These are phyloP conservation scores for Bombus ignitus DNA, from an alignment of 1,140 invertebrate genomes.

Conservation along the genomic window DNA sequence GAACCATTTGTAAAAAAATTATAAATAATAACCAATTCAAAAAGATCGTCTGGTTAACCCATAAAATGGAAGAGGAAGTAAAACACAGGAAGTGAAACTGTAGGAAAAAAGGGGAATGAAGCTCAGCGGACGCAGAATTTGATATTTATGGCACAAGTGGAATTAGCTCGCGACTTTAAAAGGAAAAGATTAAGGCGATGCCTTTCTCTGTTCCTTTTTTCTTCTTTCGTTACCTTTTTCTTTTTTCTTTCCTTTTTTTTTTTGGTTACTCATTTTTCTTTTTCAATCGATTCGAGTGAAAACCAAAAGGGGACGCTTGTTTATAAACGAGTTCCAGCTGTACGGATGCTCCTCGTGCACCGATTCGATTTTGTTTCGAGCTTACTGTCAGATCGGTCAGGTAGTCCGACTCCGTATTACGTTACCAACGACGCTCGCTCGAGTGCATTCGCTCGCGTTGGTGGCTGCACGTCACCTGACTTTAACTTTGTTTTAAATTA, in stretches of 20 bases:
- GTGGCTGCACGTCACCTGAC: slow-evolving; percentile 67
- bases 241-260: not conserved
- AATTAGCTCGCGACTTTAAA: not conserved
- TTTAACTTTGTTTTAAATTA: slow-evolving; percentile 70
- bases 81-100: too few relatives aligned
- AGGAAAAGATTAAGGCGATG: not conserved
- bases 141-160: not conserved
- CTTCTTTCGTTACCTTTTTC: not conserved
- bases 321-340: not conserved
- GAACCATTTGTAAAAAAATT: too few relatives aligned
- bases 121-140: not conserved
- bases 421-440: slow-evolving; percentile 64
- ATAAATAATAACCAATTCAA: not conserved
- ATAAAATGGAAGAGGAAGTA: not conserved
- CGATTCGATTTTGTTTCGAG: slow-evolving; percentile 68
- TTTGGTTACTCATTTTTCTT: not conserved
- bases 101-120: too few relatives aligned
- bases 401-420: slow-evolving; percentile 72
- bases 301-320: not conserved
- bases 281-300: not conserved
- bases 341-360: slow-evolving; percentile 33
- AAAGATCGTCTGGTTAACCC: slow-evolving; percentile 1
- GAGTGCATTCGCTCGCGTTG: slow-evolving; percentile 62
- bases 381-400: slow-evolving; percentile 68
- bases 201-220: not conserved